Base-by-base conservation (phyloP, 2,888 invertebrate genomes). In the Nebria brevicollis region DNA sequence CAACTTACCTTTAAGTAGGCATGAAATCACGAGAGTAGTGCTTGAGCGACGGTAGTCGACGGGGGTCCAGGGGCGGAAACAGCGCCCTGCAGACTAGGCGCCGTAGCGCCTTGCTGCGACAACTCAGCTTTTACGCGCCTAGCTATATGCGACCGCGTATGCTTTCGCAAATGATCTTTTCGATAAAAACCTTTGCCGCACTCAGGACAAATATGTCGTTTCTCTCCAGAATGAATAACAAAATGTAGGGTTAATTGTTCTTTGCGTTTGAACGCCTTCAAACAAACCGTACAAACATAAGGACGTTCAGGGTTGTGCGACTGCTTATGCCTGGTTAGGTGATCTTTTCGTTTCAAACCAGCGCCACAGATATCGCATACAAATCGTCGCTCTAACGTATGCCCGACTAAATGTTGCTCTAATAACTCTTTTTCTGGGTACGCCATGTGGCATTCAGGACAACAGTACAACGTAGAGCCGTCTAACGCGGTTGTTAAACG, bases 361-460 rank as follows among this genome's bases (percentile, higher is more conserved):
- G 96, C 96, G 84, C 96, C 96, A 87, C 96, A 96, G 80, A 96
- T 96, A 89, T 96, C 96, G 88, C 96, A 96, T 82, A 96, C 95
- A 86, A 96, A 96, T 86, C 94, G 92, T 84, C 96, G 91, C 86
- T 96, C 96, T 87, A 96, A 92, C 4, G 96, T 96, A 88, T 96
- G 96, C 10, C 96, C 96, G 20, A 95, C 91, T n/a, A 96, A 90
- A 89, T 96, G 96, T 86, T 96, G 96, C 85, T 96, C 96, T 81
- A 96, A 89, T 72, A 96, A 89, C 83, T 94, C 95, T 82, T 95
- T 94, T 87, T 96, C 96, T 2, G 96, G 96, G 87, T 96, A 95
- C 65, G 96, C 96, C 95, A 96, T 95, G 88, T 96, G 95, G 87
- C 96, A 96, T 87, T 96, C 96, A 0, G 96, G 96, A 87, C 96